Conservation (phyloP, 2,113 vertebrate genomes). For the Ploceus nigricollis region DNA sequence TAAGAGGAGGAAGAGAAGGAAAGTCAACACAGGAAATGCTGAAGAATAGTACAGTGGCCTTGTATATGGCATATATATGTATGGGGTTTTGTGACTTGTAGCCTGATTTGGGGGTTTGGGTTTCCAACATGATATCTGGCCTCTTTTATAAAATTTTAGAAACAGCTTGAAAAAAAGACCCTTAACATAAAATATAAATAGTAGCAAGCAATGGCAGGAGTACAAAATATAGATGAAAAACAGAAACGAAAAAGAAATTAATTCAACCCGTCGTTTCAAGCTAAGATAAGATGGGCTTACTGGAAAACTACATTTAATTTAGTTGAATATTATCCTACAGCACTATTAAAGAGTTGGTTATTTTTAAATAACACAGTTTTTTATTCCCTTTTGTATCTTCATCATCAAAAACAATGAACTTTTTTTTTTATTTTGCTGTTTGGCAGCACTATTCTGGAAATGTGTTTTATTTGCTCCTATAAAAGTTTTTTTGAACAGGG, state of each 20-base stretch:
- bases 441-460: slow-evolving; percentile 25
- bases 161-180: slow-evolving; percentile 43
- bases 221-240: background rate
- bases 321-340: background rate
- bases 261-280: background rate
- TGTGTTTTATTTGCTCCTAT: background rate
- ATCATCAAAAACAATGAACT: slow-evolving; percentile 35
- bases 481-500: background rate
- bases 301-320: background rate
- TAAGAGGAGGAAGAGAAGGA: background rate
- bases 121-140: slow-evolving; percentile 51
- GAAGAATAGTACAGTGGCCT: background rate
- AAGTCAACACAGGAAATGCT: background rate
- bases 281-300: background rate
- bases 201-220: background rate
- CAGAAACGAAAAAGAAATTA: background rate
- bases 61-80: background rate
- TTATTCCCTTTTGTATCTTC: background rate
- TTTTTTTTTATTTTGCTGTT: background rate
- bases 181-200: slow-evolving; percentile 33
- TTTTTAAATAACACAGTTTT: slow-evolving; percentile 27
- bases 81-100: slow-evolving; percentile 41
- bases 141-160: slow-evolving; percentile 59
- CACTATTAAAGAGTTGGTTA: background rate
- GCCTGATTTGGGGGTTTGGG: slow-evolving; percentile 4